These are phyloP conservation scores for Elephas maximus DNA, from an alignment of 2,113 vertebrate genomes.

Conservation along the genomic window DNA sequence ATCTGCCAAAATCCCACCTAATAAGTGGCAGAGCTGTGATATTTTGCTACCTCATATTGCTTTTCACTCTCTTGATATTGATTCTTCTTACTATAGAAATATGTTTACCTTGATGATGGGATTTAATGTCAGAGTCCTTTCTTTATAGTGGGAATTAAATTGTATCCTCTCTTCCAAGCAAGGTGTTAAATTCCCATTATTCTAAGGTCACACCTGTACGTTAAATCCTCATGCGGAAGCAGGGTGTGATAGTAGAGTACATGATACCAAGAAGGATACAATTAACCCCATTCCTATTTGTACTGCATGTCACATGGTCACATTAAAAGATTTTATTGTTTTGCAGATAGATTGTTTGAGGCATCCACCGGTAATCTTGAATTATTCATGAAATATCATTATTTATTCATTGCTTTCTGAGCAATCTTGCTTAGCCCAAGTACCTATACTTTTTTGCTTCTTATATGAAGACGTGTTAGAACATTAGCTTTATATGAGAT, in stretches of 20 bases:
- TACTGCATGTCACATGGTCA: constrained; percentile 54
- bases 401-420: constrained; percentile 89
- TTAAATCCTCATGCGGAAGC: constrained; percentile 1
- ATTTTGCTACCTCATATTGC: neutral
- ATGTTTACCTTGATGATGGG: neutral
- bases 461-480: neutral
- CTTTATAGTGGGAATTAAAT: neutral
- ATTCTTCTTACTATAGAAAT: neutral
- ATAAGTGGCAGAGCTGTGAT: neutral
- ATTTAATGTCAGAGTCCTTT: neutral
- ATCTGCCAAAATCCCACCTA: neutral
- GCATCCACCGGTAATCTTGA: constrained; percentile 82
- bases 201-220: constrained; percentile 16
- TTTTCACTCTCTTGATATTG: neutral
- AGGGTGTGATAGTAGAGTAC: constrained; percentile 8
- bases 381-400: constrained; percentile 88
- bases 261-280: constrained; percentile 11
- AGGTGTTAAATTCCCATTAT: constrained; percentile 39
- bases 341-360: constrained; percentile 86
- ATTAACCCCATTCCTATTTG: constrained; percentile 71
- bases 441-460: constrained; percentile 82
- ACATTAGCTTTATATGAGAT: constrained; percentile 73
- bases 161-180: constrained; percentile 22
- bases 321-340: constrained; percentile 85
- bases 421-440: constrained; percentile 84